Evolutionary conservation across 2,113 vertebrate species (phyloP).

Genomic region (Bos javanicus): DNA sequence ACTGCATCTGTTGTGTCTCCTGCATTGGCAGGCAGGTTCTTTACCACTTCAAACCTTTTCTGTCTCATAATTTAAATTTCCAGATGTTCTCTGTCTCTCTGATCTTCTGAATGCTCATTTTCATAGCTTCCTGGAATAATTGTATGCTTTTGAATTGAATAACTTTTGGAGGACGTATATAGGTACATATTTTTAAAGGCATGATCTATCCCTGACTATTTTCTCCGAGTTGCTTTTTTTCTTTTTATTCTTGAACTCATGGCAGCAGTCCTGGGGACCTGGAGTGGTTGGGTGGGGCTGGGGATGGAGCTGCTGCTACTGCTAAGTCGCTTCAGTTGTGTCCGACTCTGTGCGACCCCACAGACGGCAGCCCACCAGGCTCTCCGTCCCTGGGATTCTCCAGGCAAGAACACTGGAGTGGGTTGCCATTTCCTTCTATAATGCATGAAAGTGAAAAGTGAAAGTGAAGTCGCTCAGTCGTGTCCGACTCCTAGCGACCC

Average conservation of each 20-base stretch:
- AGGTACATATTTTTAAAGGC: neutral
- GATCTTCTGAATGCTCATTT: neutral
- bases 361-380: no score
- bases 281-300: neutral
- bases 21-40: neutral
- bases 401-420: no score
- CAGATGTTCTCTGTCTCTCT: neutral
- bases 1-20: neutral
- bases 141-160: neutral
- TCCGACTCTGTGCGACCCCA: no score
- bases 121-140: slow-evolving; percentile 30
- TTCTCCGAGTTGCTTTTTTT: neutral
- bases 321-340: no score
- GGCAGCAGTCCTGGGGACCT: neutral
- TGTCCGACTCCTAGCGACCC: no score
- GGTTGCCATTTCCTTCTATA: no score
- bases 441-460: no score
- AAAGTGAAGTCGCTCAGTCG: no score
- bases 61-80: neutral
- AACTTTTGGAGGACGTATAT: neutral
- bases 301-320: neutral
- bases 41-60: neutral
- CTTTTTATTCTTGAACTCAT: neutral
- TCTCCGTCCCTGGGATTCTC: no score
- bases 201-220: neutral